Evolutionary conservation across 2,888 invertebrate species (phyloP), one percentile per base, ranked within the genome.

Genomic region (Drosophila picticornis): DNA sequence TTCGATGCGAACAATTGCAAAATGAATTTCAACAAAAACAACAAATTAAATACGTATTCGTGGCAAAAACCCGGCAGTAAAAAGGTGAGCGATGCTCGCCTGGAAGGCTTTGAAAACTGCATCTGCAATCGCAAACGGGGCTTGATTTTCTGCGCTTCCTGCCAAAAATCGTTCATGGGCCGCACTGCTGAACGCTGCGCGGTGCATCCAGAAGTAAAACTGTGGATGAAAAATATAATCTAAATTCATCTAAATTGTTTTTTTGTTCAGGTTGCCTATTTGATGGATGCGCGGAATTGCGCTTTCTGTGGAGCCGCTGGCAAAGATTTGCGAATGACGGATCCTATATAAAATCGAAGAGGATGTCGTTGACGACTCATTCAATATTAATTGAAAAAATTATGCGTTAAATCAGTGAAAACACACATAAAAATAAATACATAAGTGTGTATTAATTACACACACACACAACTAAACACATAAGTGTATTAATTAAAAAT

Each of bases 221-320:
- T 9, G 16, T 46, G 25, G 9, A 31, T 11, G 11, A 25, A 31
- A 22, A 60, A 52, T 40, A 11, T 25, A 1, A 25, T 13, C 1
- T 13, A 25, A 11, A 22, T 16, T 32, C 25, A n/a, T 19, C 10
- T 13, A 32, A 11, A 16, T n/a, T 34, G 25, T 29, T 1, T 25
- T 6, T 31, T 31, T 43, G 1, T 16, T 0, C 43, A 84, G 84
- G 60, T 70, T 13, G 52, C 51, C 0, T 84, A 68, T 60, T 29
- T 85, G 0, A 86, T 84, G 84, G 86, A 84, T 56, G 57, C 72
- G 3, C 84, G 79, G 10, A 48, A 71, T 16, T 84, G 84, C 9
- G 76, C 65, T 10, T 82, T 65, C 10, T 85, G 84, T 53, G 80
- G 71, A 22, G 84, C 79, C 7, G 22, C 58, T 16, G 31, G 34